Evolutionary conservation across 2,113 vertebrate genomes (phyloP), one percentile per base, ranked within the genome.

Genomic region (Heterocephalus glaber): DNA sequence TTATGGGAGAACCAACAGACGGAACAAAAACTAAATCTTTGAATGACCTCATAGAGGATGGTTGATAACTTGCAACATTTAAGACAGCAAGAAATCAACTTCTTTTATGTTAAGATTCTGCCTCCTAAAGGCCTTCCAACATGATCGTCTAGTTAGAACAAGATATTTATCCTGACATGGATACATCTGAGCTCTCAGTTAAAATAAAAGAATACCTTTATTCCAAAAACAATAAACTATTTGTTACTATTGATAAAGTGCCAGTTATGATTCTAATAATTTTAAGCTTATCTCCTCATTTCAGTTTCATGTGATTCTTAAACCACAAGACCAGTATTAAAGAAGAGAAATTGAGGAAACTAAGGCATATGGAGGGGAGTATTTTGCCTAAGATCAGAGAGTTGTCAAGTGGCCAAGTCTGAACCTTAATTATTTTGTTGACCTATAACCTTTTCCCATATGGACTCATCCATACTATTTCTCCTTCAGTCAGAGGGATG

Each of bases 201-300:
- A 82, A 88, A 74, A 56, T 95, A 63, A n/a, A 68, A 91, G 35
- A 86, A 52, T 14, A 30, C 13, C 11, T 86, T 86, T 6, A n/a
- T 90, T 86, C 47, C 30, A 33, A 95, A 86, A 84, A 0, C 33
- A 82, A 88, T 72, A 84, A 84, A 88, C 44, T 30, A 52, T 81
- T 80, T 76, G 38, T 35, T 77, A 28, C 72, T 81, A 30, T 41
- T 66, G 24, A 83, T 61, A 33, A 49, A 84, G 58, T 44, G 11
- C 26, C 41, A 85, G 12, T 61, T 56, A 76, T 22, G 47, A 49
- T 85, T 66, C 28, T 68, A 84, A 7, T 68, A 26, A 81, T 65
- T 83, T 89, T 65, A 74, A 90, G 52, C 19, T 61, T 49, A 86
- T 41, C n/a, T 41, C 44, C 28, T 80, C 20, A 68, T 70, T 84